Conservation (phyloP, 2,113 vertebrate genomes). For the Urocolius indicus region DNA sequence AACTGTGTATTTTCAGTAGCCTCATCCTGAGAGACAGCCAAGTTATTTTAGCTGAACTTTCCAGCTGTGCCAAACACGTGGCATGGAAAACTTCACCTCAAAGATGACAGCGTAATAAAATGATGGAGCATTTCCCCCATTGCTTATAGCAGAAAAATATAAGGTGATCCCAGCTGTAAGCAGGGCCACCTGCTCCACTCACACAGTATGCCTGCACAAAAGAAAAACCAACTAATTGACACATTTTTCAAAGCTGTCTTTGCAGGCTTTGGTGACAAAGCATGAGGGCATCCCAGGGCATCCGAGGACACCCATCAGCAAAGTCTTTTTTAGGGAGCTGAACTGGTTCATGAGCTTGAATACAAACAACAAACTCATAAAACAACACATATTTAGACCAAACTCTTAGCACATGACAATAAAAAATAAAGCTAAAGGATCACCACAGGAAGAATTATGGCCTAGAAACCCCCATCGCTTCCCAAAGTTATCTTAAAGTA, state of each 20-base stretch:
- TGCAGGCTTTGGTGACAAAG: constrained; percentile 20
- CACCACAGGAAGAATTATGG: constrained; percentile 53
- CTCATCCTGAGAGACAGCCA: not conserved
- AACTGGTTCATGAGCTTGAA: constrained; percentile 49
- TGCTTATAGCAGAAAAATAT: not conserved
- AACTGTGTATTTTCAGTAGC: not conserved
- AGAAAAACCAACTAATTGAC: not conserved
- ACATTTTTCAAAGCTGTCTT: not conserved
- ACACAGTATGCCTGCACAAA: not conserved
- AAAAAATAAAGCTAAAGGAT: constrained; percentile 40
- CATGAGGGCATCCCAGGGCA: not conserved
- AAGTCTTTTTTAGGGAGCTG: constrained; percentile 43
- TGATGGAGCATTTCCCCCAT: not conserved
- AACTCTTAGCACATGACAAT: constrained; percentile 25
- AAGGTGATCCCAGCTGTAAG: not conserved
- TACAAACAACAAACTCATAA: constrained; percentile 54
- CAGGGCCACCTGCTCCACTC: constrained; percentile 31
- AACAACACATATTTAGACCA: constrained; percentile 56
- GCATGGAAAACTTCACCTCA: not conserved
- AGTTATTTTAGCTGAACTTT: constrained; percentile 2
- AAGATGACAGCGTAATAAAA: not conserved
- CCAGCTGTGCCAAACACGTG: not conserved
- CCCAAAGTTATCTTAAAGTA: constrained; percentile 30
- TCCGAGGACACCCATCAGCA: constrained; percentile 43
- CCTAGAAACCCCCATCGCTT: constrained; percentile 1